These are phyloP conservation scores for Terebella lapidaria DNA, from an alignment of 2,888 invertebrate genomes.

Conservation along the genomic window DNA sequence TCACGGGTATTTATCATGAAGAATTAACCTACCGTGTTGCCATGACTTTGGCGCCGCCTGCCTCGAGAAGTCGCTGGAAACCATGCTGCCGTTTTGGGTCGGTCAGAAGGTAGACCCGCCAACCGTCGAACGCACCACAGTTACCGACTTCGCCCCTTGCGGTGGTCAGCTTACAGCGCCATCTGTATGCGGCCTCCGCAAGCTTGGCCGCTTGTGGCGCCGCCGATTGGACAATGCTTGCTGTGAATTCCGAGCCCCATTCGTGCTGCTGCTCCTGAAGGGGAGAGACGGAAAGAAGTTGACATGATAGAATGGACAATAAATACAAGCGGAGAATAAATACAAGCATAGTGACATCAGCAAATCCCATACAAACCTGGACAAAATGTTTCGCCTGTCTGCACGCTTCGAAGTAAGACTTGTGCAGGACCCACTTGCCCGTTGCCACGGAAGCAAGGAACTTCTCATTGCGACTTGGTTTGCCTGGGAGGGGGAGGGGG, in stretches of 20 bases:
- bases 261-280: constrained; percentile 74
- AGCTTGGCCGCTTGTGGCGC: constrained; percentile 31
- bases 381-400: constrained; percentile 60
- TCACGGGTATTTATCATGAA: no score
- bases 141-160: not conserved
- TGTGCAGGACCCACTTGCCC: constrained; percentile 84
- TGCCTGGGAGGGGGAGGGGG: constrained; percentile 6
- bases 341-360: no score
- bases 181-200: constrained; percentile 54
- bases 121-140: constrained; percentile 46
- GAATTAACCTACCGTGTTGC: constrained; percentile 51
- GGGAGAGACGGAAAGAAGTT: not conserved
- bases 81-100: constrained; percentile 60
- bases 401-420: constrained; percentile 70
- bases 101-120: constrained; percentile 60
- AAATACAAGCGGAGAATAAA: no score
- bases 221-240: constrained; percentile 35
- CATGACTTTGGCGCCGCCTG: constrained; percentile 71
- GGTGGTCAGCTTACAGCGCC: constrained; percentile 62
- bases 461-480: constrained; percentile 70
- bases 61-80: constrained; percentile 68
- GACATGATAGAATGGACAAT: no score
- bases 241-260: constrained; percentile 70
- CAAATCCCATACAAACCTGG: not conserved
- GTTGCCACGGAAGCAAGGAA: constrained; percentile 78